A percentile compares a stretch with the other conserved stretches of the same genome.
phyloP scores from a whole-genome alignment of 2,888 invertebrate species.

The Aphodius granarius region DNA sequence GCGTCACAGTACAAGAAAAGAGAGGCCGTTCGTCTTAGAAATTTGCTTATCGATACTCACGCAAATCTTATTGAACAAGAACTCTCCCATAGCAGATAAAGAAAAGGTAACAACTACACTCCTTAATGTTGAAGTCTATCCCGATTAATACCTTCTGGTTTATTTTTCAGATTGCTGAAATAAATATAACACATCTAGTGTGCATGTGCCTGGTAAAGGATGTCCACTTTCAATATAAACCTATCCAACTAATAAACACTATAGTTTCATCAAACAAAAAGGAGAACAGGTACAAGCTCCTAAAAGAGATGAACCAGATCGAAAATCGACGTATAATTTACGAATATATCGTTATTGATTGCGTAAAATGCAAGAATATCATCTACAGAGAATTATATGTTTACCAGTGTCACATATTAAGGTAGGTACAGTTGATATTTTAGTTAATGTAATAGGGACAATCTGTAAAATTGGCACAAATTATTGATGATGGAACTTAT shows the following conservation, averaged over 20 bases:
- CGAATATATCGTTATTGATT: conserved; percentile 33
- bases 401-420: conserved; percentile 47
- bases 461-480: too few species aligned
- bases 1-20: conserved; percentile 29
- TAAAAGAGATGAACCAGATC: conserved; percentile 45
- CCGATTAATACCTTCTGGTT: background rate
- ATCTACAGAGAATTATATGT: conserved; percentile 47
- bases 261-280: conserved; percentile 44
- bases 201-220: background rate
- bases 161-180: background rate
- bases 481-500: too few species aligned
- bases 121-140: background rate
- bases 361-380: conserved; percentile 34
- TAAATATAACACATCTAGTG: background rate
- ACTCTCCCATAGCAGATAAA: conserved; percentile 12
- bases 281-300: conserved; percentile 41
- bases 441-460: too few species aligned
- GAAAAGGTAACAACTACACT: conserved; percentile 2
- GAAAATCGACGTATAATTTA: conserved; percentile 38
- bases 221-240: conserved; percentile 6
- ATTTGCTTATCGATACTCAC: conserved; percentile 44
- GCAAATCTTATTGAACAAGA: conserved; percentile 42
- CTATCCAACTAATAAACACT: conserved; percentile 44
- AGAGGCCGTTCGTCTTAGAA: conserved; percentile 27
- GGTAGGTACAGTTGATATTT: conserved; percentile 41